Conservation (phyloP, 2,888 invertebrate species). For the Lasioglossum zephyrum region DNA sequence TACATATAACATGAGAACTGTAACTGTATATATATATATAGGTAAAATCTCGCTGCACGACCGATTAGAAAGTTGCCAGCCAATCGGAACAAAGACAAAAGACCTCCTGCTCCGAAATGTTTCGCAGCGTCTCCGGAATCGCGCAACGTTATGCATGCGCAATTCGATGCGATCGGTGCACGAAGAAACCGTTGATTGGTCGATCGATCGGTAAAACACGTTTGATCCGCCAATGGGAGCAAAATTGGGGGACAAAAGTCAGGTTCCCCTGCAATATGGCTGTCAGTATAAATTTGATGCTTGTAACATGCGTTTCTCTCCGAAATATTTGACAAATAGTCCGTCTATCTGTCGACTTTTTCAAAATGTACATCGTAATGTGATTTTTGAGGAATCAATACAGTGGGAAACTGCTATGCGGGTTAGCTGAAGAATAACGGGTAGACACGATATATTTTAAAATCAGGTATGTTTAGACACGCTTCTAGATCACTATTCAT, state of each 20-base stretch:
- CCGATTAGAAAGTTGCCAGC: neutral
- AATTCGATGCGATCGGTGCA: slow-evolving; percentile 42
- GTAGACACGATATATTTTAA: slow-evolving; percentile 37
- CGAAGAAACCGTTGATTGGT: slow-evolving; percentile 59
- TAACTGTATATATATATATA: too few species aligned
- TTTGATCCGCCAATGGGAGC: slow-evolving; percentile 87
- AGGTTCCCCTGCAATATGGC: slow-evolving; percentile 95
- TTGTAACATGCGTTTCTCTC: slow-evolving; percentile 94
- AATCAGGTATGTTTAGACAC: slow-evolving; percentile 58
- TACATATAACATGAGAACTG: too few species aligned
- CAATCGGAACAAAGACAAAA: neutral
- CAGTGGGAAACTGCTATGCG: slow-evolving; percentile 87
- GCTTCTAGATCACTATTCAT: slow-evolving; percentile 50
- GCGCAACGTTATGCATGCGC: slow-evolving; percentile 19
- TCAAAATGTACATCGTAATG: slow-evolving; percentile 84
- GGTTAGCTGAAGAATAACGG: slow-evolving; percentile 83
- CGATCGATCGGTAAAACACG: slow-evolving; percentile 46
- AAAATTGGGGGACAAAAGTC: slow-evolving; percentile 91
- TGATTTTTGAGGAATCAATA: slow-evolving; percentile 85
- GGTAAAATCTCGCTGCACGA: neutral
- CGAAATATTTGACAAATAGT: slow-evolving; percentile 88
- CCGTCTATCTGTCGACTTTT: slow-evolving; percentile 86
- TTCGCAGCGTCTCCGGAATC: neutral
- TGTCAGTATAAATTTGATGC: slow-evolving; percentile 99
- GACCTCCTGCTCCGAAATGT: neutral